Conservation (phyloP, 2,888 invertebrate genomes). For the Zeuzera pyrina region DNA sequence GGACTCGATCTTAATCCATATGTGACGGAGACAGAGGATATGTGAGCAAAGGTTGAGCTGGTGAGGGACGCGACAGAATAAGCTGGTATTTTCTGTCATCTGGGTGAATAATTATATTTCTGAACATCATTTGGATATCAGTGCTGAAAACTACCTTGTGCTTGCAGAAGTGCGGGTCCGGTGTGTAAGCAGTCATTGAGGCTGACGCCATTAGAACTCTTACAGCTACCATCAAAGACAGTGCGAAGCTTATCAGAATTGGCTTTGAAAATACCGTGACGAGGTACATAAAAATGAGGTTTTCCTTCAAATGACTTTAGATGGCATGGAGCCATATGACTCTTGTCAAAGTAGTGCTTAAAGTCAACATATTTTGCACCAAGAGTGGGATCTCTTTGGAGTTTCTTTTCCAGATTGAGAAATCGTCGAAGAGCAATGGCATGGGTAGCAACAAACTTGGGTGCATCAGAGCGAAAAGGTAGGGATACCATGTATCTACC, state of each 20-base stretch:
- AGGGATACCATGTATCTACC: too few species aligned
- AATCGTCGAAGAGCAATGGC: slow-evolving; percentile 7
- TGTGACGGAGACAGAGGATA: slow-evolving; percentile 1
- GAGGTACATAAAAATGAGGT: slow-evolving; percentile 5
- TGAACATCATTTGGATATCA: slow-evolving; percentile 7
- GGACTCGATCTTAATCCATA: slow-evolving; percentile 5
- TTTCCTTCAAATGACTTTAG: slow-evolving; percentile 2
- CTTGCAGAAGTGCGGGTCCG: slow-evolving; percentile 1
- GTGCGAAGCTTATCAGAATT: slow-evolving; percentile 5
- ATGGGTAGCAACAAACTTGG: too few species aligned
- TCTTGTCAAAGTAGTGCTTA: slow-evolving; percentile 3
- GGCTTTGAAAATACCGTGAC: slow-evolving; percentile 4
- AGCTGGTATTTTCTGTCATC: slow-evolving; percentile 7
- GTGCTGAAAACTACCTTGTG: slow-evolving; percentile 7
- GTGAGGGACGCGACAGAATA: slow-evolving; percentile 4
- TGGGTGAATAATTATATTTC: slow-evolving; percentile 7
- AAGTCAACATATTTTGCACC: slow-evolving; percentile 7
- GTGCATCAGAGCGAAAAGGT: too few species aligned
- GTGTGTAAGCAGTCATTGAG: slow-evolving; percentile 4
- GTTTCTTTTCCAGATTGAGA: slow-evolving; percentile 5
- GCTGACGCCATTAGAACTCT: slow-evolving; percentile 5
- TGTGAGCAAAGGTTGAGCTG: slow-evolving; percentile 4
- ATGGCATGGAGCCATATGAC: slow-evolving; percentile 7
- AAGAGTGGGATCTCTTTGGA: slow-evolving; percentile 1
- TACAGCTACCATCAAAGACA: slow-evolving; percentile 6